Evolutionary conservation across 2,888 invertebrate genomes (phyloP), one percentile per base, ranked within the genome.

Genomic region (Scaptomyza tumidula): DNA sequence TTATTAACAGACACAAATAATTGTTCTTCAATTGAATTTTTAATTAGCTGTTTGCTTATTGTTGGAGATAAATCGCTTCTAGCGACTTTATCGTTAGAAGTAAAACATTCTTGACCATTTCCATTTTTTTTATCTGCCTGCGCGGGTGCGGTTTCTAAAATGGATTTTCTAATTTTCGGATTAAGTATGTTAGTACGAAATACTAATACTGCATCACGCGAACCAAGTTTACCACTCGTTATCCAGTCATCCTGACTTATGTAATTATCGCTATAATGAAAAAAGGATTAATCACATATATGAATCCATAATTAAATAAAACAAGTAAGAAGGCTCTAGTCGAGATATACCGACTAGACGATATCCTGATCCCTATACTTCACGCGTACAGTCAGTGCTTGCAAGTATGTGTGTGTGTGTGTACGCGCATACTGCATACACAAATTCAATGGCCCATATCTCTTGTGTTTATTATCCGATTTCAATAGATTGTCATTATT

Each of bases 201-300:
- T 50, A 95, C 93, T 57, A 96, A 93, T 50, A 95, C 94, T 4
- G 95, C 93, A 58, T 93, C 94, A 62, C 94, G 94, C 2, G 95
- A 93, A 19, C 95, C 95, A 74, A 94, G 81, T 31, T 92, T 93
- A 16, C 94, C 94, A 58, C 94, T 94, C 35, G 94, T 93, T 58
- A 94, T 90, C 94, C 94, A 94, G 85, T 86, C 80, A 76, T 86
- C 78, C 39, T 89, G 83, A 50, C 41, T 71, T 45, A 50, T 37
- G n/a, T 61, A 41, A 13, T 31, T 73, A 44, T 61, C 64, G 45
- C 74, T 78, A 43, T 39, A 75, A 69, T 48, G 24, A 48, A 54
- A 24, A 3, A 24, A 24, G 3, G 3, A n/a, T n/a, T 24, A 24
- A 24, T 1, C 24, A 24, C 24, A 24, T 24, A 24, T 24, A 24